Evolutionary conservation across 1,140 invertebrate genomes (phyloP), one percentile per base, ranked within the genome.

Genomic region (Daktulosphaira vitifoliae): DNA sequence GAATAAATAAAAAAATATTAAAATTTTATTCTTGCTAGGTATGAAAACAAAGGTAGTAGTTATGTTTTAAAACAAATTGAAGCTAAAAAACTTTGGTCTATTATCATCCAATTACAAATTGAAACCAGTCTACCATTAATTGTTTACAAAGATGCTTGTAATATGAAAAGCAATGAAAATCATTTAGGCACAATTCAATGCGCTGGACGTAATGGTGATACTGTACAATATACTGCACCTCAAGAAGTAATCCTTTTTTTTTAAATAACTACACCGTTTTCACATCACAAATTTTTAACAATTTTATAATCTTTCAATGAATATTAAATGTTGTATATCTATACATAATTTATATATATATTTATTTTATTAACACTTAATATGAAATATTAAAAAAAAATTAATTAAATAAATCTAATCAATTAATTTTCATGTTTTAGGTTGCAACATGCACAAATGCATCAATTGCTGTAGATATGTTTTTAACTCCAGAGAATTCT

Each of bases 101-200:
- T 92, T 16, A 95, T 99, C 67, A 85, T 98, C 69, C 87, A 93
- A 72, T 83, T 94, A 1, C 97, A 99, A 80, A 90, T 96, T 6
- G 97, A 99, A 81, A 99, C 96, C 15, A 97, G 97, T 23, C 95
- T 89, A 15, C 96, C 97, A 6, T 98, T 95, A 73, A 97, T 99
- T 92, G 76, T 94, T 1, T 98, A 96, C 73, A 98, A 98, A 77
- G 97, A 99, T 79, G 83, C 92, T 9, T 98, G 96, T 72, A 99
- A 99, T 74, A 78, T 87, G 9, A 99, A 99, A 78, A 93, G 90
- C 53, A 99, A 99, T 76, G 97, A 99, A 74, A 86, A 99, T 76
- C 98, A 99, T 78, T 76, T 99, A 20, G 97, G 96, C 26, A 99
- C 96, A 6, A 98, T 99, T 66, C 97, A 96, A 77, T 95, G 94